These are phyloP conservation scores for Pterocles orientalis DNA, from an alignment of 2,113 vertebrate species.

Conservation along the genomic window DNA sequence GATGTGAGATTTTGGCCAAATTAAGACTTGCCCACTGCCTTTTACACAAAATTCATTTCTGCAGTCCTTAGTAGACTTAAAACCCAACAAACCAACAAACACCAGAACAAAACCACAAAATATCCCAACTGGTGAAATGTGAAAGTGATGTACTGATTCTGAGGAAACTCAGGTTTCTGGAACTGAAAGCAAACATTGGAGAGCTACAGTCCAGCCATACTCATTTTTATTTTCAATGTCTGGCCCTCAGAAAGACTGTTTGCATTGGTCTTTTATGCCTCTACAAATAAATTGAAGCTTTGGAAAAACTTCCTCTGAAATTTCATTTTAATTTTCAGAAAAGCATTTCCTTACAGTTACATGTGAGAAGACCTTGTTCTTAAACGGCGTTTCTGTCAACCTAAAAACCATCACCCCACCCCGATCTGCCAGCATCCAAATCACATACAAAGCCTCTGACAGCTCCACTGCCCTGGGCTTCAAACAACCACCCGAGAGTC, in stretches of 20 bases:
- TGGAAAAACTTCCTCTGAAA: background rate
- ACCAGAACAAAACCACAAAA: background rate
- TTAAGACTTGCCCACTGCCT: background rate
- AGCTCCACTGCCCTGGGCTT: background rate
- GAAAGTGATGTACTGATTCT: background rate
- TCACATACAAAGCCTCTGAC: rapidly evolving
- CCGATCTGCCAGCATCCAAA: background rate
- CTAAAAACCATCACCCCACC: background rate
- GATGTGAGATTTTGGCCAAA: constrained; percentile 16
- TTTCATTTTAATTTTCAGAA: background rate
- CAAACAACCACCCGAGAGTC: background rate
- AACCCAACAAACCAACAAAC: too few relatives aligned
- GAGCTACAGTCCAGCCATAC: background rate
- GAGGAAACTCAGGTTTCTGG: background rate
- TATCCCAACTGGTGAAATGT: background rate
- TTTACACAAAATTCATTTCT: background rate
- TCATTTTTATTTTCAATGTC: background rate
- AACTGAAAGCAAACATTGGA: background rate
- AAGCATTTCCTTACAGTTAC: background rate
- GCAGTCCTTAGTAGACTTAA: background rate
- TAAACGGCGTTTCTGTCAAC: background rate
- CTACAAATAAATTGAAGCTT: background rate
- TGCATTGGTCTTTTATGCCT: background rate
- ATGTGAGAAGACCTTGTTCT: background rate
- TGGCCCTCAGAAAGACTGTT: background rate